Evolutionary conservation across 2,888 invertebrate species (phyloP).

Genomic region (Chalcosyrphus nemorum): DNA sequence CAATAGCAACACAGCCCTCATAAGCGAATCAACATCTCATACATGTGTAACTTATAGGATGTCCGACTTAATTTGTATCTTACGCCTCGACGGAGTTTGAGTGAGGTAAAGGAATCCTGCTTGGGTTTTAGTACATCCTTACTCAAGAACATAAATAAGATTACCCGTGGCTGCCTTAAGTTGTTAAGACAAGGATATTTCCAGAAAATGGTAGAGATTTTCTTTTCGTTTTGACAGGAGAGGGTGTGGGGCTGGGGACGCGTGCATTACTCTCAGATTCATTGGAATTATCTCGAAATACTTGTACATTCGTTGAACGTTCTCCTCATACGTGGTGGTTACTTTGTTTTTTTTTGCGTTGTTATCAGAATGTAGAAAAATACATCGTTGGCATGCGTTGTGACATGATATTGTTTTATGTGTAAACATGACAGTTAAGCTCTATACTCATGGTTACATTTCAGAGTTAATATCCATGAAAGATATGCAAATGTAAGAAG

Average conservation of each 20-base stretch:
- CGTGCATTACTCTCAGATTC: not conserved
- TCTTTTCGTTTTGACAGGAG: not conserved
- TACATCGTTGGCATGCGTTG: not conserved
- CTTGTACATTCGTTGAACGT: not conserved
- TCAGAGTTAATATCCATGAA: not conserved
- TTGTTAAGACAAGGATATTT: not conserved
- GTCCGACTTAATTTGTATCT: slow-evolving; percentile 41
- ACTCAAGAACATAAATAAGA: slow-evolving; percentile 26
- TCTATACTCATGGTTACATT: not conserved
- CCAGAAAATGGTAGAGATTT: not conserved
- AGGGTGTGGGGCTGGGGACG: too few species aligned
- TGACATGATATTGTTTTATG: not conserved
- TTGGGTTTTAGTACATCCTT: slow-evolving; percentile 21
- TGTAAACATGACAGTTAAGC: slow-evolving; percentile 10
- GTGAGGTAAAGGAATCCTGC: not conserved
- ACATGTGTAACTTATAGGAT: slow-evolving; percentile 13
- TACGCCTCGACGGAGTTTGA: not conserved
- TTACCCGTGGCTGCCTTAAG: not conserved
- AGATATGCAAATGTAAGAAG: not conserved
- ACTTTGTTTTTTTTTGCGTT: not conserved
- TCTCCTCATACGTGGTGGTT: not conserved
- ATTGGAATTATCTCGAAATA: not conserved
- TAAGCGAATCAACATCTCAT: slow-evolving; percentile 10
- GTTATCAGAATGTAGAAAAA: not conserved
- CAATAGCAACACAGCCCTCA: too few species aligned